These are phyloP conservation scores for Molossus molossus DNA, from an alignment of 2,797 vertebrate species.

Conservation along the genomic window DNA sequence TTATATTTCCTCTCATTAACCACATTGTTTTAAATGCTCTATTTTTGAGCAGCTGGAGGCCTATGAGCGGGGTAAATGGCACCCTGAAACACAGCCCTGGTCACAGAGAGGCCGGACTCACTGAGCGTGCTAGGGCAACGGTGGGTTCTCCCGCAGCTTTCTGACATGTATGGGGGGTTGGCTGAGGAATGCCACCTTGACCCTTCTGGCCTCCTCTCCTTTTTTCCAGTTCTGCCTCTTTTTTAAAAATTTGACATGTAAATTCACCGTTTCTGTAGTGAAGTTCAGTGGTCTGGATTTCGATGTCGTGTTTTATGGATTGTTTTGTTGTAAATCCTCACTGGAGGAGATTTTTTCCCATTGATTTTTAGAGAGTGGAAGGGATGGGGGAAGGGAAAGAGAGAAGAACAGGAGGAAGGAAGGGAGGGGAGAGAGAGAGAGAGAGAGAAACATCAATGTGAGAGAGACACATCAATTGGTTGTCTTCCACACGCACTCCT, in stretches of 20 bases:
- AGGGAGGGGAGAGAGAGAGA: too few species aligned
- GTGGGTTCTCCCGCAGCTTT: background rate
- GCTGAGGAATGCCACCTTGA: background rate
- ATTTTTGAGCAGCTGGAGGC: background rate
- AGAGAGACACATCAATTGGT: too few species aligned
- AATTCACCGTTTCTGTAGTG: background rate
- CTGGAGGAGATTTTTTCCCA: too few species aligned
- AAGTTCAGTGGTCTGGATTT: background rate
- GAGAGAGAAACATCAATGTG: too few species aligned
- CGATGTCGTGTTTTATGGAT: background rate
- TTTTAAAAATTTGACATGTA: background rate
- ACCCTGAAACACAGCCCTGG: background rate
- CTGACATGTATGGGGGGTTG: background rate
- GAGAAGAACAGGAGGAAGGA: too few species aligned
- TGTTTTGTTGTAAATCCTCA: background rate
- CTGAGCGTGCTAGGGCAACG: too few species aligned
- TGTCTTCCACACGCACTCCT: too few species aligned
- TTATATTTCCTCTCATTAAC: background rate
- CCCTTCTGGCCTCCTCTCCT: background rate
- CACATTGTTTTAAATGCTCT: conserved; percentile 29
- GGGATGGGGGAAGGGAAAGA: too few species aligned
- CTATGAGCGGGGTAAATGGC: background rate
- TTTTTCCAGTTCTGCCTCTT: background rate
- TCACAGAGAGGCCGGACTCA: background rate
- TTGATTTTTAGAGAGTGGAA: too few species aligned